Evolutionary conservation across 1,140 invertebrate genomes (phyloP), one percentile per base, ranked within the genome.

Genomic region (Oedothorax gibbosus): DNA sequence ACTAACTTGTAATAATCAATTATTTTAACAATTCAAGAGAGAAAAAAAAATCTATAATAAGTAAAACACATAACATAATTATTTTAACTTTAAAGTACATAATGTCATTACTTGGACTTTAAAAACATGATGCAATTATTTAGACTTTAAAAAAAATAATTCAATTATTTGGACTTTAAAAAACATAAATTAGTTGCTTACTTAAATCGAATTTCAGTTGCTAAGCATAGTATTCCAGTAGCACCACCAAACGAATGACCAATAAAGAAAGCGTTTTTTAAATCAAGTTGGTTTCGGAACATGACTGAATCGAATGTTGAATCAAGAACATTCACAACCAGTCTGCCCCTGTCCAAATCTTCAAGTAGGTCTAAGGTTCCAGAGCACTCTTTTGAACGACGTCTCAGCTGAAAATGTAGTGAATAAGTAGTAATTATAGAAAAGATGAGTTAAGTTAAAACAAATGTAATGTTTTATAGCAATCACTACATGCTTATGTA

Each of bases 221-320:
- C 90, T 15, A 93, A 87, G 6, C 92, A 91, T 18, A 91, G 89
- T 9, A 94, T 87, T 51, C 91, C 89, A 8, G 93, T 92, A 15
- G 93, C 91, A n/a, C 92, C 93, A 10, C 94, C 94, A 91, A 94
- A 94, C 2, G 93, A 94, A 90, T 94, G 93, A 0, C 94, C 94
- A 76, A 91, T 91, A 65, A 93, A 89, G 4, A 91, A 89, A 5
- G 92, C 89, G 77, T 90, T 89, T 8, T 90, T 88, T 14, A 93
- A 71, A 88, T 94, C 92, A 73, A 94, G 86, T 50, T 90, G 89
- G 20, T 90, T 91, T 89, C 93, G 89, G 85, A 91, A 91, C 73
- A 89, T 89, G 35, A 87, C 87, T 50, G 89, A 87, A 86, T 90
- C 88, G 81, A 92, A 91, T 35, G 89, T 86, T 7, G 89, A 87